Base-by-base conservation (phyloP, 1,140 invertebrate species). In the Solenopsis fugax region DNA sequence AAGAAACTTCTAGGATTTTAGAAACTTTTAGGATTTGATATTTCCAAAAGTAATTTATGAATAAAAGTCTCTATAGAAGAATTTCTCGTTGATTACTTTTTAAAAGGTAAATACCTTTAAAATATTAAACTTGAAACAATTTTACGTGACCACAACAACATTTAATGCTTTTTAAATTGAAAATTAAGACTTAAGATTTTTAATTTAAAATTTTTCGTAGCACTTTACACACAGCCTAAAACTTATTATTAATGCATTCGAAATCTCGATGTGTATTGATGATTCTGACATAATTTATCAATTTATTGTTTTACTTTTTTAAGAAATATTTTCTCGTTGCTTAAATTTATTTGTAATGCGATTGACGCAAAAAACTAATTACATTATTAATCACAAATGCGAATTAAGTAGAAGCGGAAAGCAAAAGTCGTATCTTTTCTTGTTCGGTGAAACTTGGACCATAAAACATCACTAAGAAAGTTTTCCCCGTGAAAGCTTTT, bases 401-500 rank as follows among this genome's bases (percentile, higher is more conserved):
- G 21, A 73, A 64, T 71, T 37, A 34, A n/a, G 65, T 50, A 69
- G 41, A 67, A 54, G 50, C 24, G 69, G 52, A 48, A 73, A 65
- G 45, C 18, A 45, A 85, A 81, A 69, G 58, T 81, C 41, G 60
- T 77, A 64, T 56, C 48, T 56, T 48, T 48, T 52, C 84, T 82
- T 56, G 13, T 58, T 50, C 54, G 29, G 18, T n/a, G 41, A 56
- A 90, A 90, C 48, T 90, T 88, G 58, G 34, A n/a, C 16, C 76
- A 48, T 90, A 81, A 90, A 73, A 88, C 24, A 75, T 50, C 34
- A 2, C 16, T 5, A 90, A 73, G 78, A 88, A 88, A 90, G 75
- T 90, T 90, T 50, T 48, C 37, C 29, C 48, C 48, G 75, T 85
- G 80, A 89, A 73, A 88, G 75, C 86, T 72, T 87, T 90, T 77